Percentiles rank a stretch among this genome's conserved stretches.
Evolutionary conservation across 1,140 invertebrate genomes (phyloP).

Genomic region (Leptinotarsa defecta): DNA sequence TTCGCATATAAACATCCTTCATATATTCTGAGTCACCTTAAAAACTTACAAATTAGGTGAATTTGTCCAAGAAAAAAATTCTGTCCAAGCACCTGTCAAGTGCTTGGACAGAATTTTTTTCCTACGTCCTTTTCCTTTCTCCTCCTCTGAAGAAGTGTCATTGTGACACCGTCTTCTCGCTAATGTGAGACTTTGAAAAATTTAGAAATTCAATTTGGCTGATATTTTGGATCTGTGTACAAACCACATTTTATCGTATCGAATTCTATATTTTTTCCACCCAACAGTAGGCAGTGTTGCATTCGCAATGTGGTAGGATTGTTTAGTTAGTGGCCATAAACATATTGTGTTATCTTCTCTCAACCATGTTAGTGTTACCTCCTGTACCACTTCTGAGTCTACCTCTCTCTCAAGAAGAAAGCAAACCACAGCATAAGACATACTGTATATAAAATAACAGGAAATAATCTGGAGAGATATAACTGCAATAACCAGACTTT

Average conservation of each 20-base stretch:
- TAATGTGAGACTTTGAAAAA: not conserved
- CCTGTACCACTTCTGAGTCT: not conserved
- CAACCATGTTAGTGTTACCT: not conserved
- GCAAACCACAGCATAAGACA: slow-evolving; percentile 10
- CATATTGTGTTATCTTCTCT: slow-evolving; percentile 9
- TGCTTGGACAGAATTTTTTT: slow-evolving; percentile 14
- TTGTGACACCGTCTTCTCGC: slow-evolving; percentile 5
- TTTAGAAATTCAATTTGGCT: not conserved
- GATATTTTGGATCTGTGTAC: not conserved
- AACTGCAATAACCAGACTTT: not conserved
- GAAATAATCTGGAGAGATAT: not conserved
- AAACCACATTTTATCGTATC: slow-evolving; percentile 1
- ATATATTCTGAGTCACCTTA: too few species aligned
- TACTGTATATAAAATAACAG: not conserved
- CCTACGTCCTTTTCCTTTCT: not conserved
- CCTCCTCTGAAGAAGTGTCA: not conserved
- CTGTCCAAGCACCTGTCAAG: slow-evolving; percentile 1
- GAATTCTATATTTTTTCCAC: not conserved
- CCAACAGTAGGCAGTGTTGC: not conserved
- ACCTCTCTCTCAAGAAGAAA: slow-evolving; percentile 1
- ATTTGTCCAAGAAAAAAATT: too few species aligned
- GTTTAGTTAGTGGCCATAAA: slow-evolving; percentile 8
- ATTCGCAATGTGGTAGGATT: slow-evolving; percentile 7
- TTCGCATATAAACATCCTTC: too few species aligned
- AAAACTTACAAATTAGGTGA: too few species aligned